Evolutionary conservation across 2,888 invertebrate genomes (phyloP).

Genomic region (Chrysolina haemoptera): DNA sequence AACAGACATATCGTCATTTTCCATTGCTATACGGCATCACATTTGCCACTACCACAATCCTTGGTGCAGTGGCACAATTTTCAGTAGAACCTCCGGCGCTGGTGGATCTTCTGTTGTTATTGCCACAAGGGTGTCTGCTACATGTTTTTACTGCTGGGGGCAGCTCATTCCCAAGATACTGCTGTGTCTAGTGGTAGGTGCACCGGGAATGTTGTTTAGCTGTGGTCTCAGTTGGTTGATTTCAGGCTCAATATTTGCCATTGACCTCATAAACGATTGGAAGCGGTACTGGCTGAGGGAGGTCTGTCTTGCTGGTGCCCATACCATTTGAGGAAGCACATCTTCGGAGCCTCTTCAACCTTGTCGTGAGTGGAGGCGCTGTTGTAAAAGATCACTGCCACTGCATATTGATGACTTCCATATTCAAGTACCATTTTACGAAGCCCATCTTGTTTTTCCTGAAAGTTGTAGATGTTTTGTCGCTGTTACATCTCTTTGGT

Average conservation of each 20-base stretch:
- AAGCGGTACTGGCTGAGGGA: neutral
- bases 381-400: neutral
- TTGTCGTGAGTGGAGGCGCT: neutral
- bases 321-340: neutral
- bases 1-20: conserved; percentile 32
- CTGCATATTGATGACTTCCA: neutral
- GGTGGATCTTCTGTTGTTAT: conserved; percentile 19
- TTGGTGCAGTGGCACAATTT: conserved; percentile 1
- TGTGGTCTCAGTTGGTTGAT: conserved; percentile 2
- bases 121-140: neutral
- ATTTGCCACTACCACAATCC: conserved; percentile 36
- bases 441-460: conserved; percentile 21
- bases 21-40: conserved; percentile 36
- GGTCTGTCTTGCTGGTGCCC: no score
- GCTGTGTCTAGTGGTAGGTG: conserved; percentile 5
- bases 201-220: conserved; percentile 17
- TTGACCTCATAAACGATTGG: conserved; percentile 11
- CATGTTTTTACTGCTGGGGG: conserved; percentile 4
- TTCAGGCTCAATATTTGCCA: conserved; percentile 8
- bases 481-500: no score
- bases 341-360: conserved; percentile 11
- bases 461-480: conserved; percentile 16
- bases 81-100: neutral
- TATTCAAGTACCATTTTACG: conserved; percentile 10
- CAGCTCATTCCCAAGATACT: no score